A percentile compares a stretch with the other conserved stretches of the same genome.
Conservation (phyloP, 2,797 vertebrate species). For the Onychomys arenicola region DNA sequence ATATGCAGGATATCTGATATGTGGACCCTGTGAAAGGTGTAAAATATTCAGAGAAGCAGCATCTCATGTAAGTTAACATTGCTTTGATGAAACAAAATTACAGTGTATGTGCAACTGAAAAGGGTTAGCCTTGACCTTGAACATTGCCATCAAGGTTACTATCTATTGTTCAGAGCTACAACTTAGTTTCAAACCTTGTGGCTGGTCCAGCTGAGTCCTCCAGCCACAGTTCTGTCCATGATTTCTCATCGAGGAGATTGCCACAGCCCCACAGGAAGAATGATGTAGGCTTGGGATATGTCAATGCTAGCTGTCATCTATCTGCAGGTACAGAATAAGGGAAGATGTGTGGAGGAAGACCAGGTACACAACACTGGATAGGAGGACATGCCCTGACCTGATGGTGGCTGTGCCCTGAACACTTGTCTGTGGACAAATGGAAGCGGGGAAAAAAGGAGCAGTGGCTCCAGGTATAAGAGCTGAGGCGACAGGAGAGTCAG, state of each 20-base stretch:
- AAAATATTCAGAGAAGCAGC: conserved; percentile 7
- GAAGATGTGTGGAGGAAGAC: conserved; percentile 11
- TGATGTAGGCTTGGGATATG: background rate
- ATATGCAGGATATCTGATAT: background rate
- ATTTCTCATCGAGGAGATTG: background rate
- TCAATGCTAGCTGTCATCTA: background rate
- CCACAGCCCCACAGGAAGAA: background rate
- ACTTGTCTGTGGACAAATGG: background rate
- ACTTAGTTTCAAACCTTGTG: conserved; percentile 22
- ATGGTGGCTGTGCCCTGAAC: background rate
- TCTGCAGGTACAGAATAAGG: background rate
- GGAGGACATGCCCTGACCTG: background rate
- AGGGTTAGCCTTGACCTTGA: conserved; percentile 37
- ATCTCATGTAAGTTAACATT: background rate
- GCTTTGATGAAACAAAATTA: background rate
- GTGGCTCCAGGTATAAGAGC: background rate
- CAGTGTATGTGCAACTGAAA: background rate
- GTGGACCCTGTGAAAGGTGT: background rate
- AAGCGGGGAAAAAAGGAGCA: background rate
- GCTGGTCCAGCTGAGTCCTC: background rate
- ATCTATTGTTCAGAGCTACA: background rate
- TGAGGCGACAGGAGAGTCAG: background rate
- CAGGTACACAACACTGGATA: background rate
- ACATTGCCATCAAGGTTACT: conserved; percentile 17
- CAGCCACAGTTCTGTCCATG: background rate